Conservation (phyloP, 2,797 vertebrate genomes). For the Labroides dimidiatus region DNA sequence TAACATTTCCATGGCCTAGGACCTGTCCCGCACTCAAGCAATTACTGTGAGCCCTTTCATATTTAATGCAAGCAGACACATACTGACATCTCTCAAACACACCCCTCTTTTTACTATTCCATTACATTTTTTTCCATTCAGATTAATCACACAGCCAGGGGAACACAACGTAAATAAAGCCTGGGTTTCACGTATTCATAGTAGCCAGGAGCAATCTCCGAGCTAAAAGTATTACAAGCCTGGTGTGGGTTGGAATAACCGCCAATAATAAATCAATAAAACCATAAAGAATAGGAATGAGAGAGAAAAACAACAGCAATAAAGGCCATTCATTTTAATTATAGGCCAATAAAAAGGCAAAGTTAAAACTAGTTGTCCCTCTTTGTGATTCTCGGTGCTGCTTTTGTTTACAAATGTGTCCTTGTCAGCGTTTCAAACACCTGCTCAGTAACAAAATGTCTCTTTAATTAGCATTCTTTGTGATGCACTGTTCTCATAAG, state of each 20-base stretch:
- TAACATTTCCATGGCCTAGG: conserved; percentile 47
- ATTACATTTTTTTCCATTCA: conserved; percentile 41
- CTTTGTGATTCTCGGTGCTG: conserved; percentile 46
- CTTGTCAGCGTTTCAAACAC: conserved; percentile 75
- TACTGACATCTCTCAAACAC: conserved; percentile 24
- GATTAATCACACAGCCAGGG: conserved; percentile 51
- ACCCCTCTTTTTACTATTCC: conserved; percentile 12
- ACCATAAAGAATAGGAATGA: conserved; percentile 55
- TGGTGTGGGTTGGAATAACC: conserved; percentile 60
- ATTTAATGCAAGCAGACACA: conserved; percentile 47
- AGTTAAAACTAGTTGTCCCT: conserved; percentile 56
- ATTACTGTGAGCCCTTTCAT: conserved; percentile 54
- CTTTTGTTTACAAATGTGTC: conserved; percentile 59
- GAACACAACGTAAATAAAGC: conserved; percentile 55
- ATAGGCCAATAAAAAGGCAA: conserved; percentile 66
- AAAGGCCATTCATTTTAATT: conserved; percentile 78
- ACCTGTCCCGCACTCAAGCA: conserved; percentile 44
- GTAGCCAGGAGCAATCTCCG: conserved; percentile 37
- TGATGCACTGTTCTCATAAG: conserved; percentile 31
- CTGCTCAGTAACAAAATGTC: conserved; percentile 62
- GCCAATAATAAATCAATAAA: conserved; percentile 74
- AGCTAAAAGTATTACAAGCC: conserved; percentile 66
- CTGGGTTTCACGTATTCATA: conserved; percentile 36
- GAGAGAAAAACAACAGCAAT: conserved; percentile 63
- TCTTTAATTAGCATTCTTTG: conserved; percentile 61